Evolutionary conservation across 2,113 vertebrate genomes (phyloP), one percentile per base, ranked within the genome.

Genomic region (Leptosomus discolor): DNA sequence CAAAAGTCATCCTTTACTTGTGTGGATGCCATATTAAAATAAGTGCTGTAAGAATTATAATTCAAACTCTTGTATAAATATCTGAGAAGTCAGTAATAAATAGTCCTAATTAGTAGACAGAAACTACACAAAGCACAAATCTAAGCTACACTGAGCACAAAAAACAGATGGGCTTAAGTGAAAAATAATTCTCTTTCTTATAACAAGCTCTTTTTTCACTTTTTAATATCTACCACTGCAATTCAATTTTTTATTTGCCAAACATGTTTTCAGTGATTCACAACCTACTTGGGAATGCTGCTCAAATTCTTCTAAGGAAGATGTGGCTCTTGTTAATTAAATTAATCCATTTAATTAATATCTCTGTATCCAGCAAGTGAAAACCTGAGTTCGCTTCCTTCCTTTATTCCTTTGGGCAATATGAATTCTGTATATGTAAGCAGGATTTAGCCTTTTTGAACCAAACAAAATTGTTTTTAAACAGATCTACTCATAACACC

Each of bases 81-180:
- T 83, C 68, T 65, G 36, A 88, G 74, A 61, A 81, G 61, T 71
- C 80, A 65, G 73, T 94, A 95, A 90, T 92, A 97, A 97, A 91
- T 92, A 94, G 70, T 92, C 65, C 61, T 85, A 91, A 97, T 97
- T 95, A 94, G 94, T 45, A 90, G 81, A 70, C 50, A 65, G 76
- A 91, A 97, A 92, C n/a, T n/a, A n/a, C n/a, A n/a, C 82, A 85
- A 93, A 97, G 60, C 82, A 88, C 56, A 81, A 93, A 91, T 91
- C 48, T 92, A 86, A 92, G 87, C 68, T 94, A 58, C 48, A 61
- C n/a, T 4, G 30, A 95, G 61, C n/a, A 45, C 36, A 75, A 95
- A 84, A 89, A 97, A 90, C 85, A 96, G 92, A 88, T 88, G 90
- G 92, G 71, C 15, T 81, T 84, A 70, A 92, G 67, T 65, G 68